Conservation (phyloP, 2,888 invertebrate genomes). For the Podabrus alpinus region DNA sequence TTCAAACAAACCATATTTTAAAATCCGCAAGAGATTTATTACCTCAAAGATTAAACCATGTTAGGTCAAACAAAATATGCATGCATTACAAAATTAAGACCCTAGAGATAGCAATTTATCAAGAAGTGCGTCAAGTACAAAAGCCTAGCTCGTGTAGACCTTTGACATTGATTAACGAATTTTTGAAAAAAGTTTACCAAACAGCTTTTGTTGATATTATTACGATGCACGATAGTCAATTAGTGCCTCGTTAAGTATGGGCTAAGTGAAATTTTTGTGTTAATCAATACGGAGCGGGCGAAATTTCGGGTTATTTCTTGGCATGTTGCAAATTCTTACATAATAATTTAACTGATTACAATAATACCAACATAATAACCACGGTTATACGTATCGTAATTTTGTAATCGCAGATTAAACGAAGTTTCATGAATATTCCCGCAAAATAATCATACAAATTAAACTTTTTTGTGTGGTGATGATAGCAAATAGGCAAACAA, state of each 20-base stretch:
- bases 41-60: not conserved
- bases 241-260: not conserved
- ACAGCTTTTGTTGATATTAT: not conserved
- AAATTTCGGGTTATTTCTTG: too few species aligned
- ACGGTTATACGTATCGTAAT: not conserved
- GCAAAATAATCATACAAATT: not conserved
- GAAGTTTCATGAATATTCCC: not conserved
- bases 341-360: too few species aligned
- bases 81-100: constrained; percentile 11
- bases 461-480: not conserved
- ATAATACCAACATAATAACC: too few species aligned
- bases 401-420: not conserved
- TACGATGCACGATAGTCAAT: not conserved
- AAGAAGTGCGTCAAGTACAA: constrained; percentile 13
- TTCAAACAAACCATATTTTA: not conserved
- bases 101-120: constrained; percentile 14
- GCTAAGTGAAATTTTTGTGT: not conserved
- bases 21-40: not conserved
- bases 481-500: not conserved
- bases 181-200: not conserved
- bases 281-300: not conserved
- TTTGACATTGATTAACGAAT: constrained; percentile 16
- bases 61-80: not conserved
- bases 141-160: not conserved
- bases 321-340: too few species aligned